phyloP scores from a whole-genome alignment of 2,888 invertebrate species.

The Dromius quadrimaculatus region DNA sequence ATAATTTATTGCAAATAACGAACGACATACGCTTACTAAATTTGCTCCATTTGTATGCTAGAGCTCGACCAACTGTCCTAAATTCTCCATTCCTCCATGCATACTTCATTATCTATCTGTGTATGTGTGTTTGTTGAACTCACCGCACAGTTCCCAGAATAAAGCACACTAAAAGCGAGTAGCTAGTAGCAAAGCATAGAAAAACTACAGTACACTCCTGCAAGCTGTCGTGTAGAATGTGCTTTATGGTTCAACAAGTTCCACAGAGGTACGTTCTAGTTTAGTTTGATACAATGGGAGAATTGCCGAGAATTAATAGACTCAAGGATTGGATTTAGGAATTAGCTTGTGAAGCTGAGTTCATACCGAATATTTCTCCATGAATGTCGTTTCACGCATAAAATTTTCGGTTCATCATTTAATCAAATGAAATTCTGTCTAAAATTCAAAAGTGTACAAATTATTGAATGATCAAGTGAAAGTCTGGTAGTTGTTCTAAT shows the following conservation, averaged over 20 bases:
- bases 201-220: conserved; percentile 1
- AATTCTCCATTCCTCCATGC: background rate
- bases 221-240: background rate
- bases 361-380: too few species aligned
- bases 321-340: too few species aligned
- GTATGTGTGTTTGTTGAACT: background rate
- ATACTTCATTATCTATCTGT: background rate
- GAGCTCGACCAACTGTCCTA: background rate
- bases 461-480: too few species aligned
- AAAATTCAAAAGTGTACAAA: too few species aligned
- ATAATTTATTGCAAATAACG: conserved; percentile 8
- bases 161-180: background rate
- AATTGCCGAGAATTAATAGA: too few species aligned
- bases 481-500: too few species aligned
- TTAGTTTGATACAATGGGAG: too few species aligned
- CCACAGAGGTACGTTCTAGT: background rate
- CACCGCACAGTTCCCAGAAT: background rate
- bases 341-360: too few species aligned
- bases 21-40: background rate
- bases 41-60: background rate
- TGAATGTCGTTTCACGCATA: too few species aligned
- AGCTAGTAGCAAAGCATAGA: background rate
- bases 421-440: too few species aligned
- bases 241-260: background rate
- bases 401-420: too few species aligned